Evolutionary conservation across 1,140 invertebrate species (phyloP), one percentile per base, ranked within the genome.

Genomic region (Telenomus remus): DNA sequence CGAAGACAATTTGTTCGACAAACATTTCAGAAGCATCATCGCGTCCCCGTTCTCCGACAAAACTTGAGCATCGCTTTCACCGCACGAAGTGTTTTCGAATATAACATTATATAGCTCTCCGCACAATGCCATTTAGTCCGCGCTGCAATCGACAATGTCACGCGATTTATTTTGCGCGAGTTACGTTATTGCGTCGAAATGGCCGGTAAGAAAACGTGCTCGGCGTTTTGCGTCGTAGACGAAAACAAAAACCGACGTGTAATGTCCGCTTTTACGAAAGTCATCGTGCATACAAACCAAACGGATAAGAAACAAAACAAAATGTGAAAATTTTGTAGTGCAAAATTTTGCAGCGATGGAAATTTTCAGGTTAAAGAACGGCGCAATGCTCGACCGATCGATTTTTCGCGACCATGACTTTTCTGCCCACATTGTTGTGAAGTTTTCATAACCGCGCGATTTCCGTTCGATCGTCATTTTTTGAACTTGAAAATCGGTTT

Each of bases 361-460:
- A 27, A 27, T 27, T 27, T 27, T 27, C 19, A 27, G 19, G 51
- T 56, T 64, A 53, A 63, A 68, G 71, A 51, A 68, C 59, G 44
- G 44, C n/a, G 37, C 51, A 51, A 64, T 68, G 63, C 61, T 57
- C 59, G 57, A 57, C 46, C 35, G 53, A 75, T 75, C 57, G 72
- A 75, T 75, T 75, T 75, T 64, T 64, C 54, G 54, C 64, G 72
- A 69, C 72, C 64, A 69, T 75, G 72, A 75, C 64, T 75, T 75
- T 74, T 73, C 56, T 42, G 42, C 14, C 14, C 42, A 51, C 60
- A 59, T 50, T 59, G 57, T 11, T 65, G 19, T 48, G 49, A 9
- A 53, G 44, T 57, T 65, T 53, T 12, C 37, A 10, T 49, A 51
- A 53, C 27, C 33, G 57, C 50, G 14, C 46, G 33, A 63, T 66